These are phyloP conservation scores for Choloepus didactylus DNA, from an alignment of 2,797 vertebrate genomes.

Conservation along the genomic window DNA sequence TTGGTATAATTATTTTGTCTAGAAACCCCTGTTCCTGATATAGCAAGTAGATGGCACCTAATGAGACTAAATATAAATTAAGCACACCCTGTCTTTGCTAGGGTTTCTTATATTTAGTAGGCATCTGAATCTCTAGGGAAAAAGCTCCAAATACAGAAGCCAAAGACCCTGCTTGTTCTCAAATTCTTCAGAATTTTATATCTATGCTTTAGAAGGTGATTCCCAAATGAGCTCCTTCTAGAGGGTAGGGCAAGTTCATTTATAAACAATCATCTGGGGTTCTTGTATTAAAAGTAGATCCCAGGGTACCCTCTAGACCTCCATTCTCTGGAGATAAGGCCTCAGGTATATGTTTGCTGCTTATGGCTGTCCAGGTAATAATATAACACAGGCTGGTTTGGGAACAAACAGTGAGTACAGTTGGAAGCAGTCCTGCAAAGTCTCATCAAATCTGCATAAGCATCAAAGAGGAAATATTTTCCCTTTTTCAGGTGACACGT, in stretches of 20 bases:
- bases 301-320: neutral
- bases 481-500: neutral
- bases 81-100: neutral
- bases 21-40: neutral
- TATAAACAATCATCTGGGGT: neutral
- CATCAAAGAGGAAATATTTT: neutral
- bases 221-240: neutral
- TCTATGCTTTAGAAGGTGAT: conserved; percentile 25
- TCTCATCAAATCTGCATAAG: neutral
- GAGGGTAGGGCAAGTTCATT: neutral
- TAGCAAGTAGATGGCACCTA: neutral
- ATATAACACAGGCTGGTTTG: neutral
- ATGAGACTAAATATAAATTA: neutral
- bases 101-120: neutral
- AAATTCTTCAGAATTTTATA: neutral
- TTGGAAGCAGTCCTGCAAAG: neutral
- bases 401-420: neutral
- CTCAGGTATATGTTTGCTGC: neutral
- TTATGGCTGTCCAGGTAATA: neutral
- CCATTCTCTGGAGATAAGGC: neutral
- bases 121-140: neutral
- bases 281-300: neutral
- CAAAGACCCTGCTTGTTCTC: neutral
- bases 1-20: neutral
- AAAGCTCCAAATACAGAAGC: neutral